Percentiles rank a stretch among this genome's conserved stretches.
These are phyloP conservation scores for Darevskia nairensis DNA, from an alignment of 2,797 vertebrate genomes.

Conservation along the genomic window DNA sequence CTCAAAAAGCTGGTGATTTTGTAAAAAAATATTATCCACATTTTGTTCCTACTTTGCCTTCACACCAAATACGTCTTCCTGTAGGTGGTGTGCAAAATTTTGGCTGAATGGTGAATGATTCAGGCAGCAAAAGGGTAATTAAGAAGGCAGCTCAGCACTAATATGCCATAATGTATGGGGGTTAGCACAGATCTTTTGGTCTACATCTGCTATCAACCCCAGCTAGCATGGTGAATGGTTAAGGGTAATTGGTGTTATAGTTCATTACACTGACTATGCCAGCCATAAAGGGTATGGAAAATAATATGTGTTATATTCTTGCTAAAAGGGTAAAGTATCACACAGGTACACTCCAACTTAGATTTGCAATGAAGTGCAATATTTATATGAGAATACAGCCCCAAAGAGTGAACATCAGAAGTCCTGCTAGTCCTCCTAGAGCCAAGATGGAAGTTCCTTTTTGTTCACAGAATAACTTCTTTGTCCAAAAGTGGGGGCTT, in stretches of 20 bases:
- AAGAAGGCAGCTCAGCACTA: background rate
- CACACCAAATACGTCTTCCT: background rate
- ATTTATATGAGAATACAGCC: background rate
- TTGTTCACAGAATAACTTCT: background rate
- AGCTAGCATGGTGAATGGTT: no score
- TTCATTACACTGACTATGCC: no score
- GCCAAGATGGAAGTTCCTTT: no score
- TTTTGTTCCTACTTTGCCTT: background rate
- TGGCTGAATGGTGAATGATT: background rate
- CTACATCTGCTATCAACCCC: no score
- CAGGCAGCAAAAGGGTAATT: background rate
- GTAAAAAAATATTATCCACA: background rate
- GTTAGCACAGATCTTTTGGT: background rate
- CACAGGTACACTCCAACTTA: background rate
- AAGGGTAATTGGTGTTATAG: no score
- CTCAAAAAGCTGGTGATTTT: background rate
- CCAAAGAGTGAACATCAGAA: background rate
- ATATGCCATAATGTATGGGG: background rate
- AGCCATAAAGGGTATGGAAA: background rate
- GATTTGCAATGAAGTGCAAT: background rate
- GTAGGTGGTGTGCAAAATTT: background rate
- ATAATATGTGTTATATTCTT: background rate
- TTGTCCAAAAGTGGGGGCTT: no score
- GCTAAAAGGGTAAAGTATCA: background rate
- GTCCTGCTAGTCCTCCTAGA: no score